Conservation (phyloP, 2,888 invertebrate genomes). For the Brachylomia viminalis region DNA sequence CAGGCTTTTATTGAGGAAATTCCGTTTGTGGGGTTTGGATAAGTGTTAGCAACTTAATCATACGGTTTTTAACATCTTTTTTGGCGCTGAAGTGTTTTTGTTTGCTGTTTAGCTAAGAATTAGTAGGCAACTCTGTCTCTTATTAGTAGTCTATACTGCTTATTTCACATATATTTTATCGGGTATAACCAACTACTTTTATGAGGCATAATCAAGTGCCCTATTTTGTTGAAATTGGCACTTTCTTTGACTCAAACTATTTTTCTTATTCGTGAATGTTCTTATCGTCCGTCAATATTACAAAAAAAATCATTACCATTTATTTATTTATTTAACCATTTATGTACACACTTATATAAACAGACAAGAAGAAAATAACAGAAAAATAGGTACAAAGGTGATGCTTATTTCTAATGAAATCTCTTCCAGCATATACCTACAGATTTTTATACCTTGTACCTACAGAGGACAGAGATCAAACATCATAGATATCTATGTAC, state of each 20-base stretch:
- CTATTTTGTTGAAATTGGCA: neutral
- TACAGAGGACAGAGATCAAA: neutral
- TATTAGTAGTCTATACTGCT: too few species aligned
- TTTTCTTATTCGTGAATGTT: neutral
- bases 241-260: neutral
- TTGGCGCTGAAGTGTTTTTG: neutral
- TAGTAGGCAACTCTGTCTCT: too few species aligned
- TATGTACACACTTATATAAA: too few species aligned
- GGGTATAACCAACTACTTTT: neutral
- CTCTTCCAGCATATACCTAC: too few species aligned
- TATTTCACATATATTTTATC: neutral
- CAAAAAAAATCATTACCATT: neutral
- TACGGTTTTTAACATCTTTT: neutral
- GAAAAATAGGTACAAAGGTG: too few species aligned
- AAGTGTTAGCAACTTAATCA: neutral
- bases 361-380: too few species aligned
- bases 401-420: too few species aligned
- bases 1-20: slow-evolving; percentile 33
- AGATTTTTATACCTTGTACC: too few species aligned
- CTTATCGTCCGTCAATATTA: neutral
- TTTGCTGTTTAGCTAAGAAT: neutral
- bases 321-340: too few species aligned
- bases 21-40: slow-evolving; percentile 15
- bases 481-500: neutral
- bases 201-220: neutral